Conservation (phyloP, 1,140 invertebrate species). For the Psilanteris sp. region DNA sequence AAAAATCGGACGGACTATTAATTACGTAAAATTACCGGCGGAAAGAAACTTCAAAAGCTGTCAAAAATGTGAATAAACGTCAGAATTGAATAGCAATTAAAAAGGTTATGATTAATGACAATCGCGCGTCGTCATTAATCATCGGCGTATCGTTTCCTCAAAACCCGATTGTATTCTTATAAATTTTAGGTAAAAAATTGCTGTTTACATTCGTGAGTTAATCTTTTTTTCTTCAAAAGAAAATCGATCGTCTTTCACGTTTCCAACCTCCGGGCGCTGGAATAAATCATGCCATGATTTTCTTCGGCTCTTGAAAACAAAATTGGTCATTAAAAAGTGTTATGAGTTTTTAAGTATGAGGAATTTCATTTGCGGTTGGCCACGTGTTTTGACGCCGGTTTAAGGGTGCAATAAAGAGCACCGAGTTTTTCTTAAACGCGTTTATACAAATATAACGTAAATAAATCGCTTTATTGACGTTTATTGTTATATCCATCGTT, state of each 20-base stretch:
- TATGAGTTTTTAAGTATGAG: slow-evolving; percentile 6
- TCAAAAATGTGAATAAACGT: slow-evolving; percentile 2
- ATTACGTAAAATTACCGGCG: neutral
- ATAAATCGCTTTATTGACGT: no score
- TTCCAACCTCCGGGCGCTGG: neutral
- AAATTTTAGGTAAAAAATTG: slow-evolving; percentile 1
- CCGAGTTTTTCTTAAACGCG: neutral
- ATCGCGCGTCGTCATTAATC: slow-evolving; percentile 2
- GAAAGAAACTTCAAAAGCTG: neutral
- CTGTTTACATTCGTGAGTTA: neutral
- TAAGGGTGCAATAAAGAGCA: neutral
- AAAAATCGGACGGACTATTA: neutral
- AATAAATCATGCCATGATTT: slow-evolving; percentile 22
- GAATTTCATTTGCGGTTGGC: slow-evolving; percentile 7
- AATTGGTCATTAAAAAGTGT: slow-evolving; percentile 19
- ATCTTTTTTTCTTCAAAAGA: neutral
- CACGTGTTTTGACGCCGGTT: slow-evolving; percentile 9
- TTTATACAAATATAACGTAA: no score
- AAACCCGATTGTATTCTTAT: neutral
- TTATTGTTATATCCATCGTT: no score
- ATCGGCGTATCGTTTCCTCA: neutral
- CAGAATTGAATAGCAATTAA: slow-evolving; percentile 25
- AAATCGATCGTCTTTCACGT: neutral
- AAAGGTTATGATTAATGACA: slow-evolving; percentile 20
- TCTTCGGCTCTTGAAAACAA: slow-evolving; percentile 1